Base-by-base conservation (phyloP, 2,113 vertebrate genomes). In the Poeciliopsis retropinna region DNA sequence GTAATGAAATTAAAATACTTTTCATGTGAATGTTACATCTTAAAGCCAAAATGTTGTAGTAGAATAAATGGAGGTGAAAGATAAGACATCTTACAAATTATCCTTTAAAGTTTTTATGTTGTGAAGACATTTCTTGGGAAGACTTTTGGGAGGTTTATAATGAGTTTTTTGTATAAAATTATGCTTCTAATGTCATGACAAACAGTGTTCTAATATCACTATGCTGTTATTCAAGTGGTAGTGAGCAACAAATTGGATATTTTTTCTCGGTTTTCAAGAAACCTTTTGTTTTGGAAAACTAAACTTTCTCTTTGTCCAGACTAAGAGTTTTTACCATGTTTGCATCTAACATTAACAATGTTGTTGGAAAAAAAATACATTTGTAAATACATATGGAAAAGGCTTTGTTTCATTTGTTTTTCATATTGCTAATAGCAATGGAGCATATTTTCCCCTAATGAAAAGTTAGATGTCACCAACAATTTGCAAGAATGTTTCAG, bases 351-450 rank as follows among this genome's bases (percentile, higher is more conserved):
- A 88, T 91, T 93, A 82, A 83, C 72, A 86, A 32, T 71, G 19
- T 19, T 6, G 25, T 39, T 67, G 81, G 93, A 93, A 25, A 80
- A 47, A 94, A 91, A 96, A 94, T 95, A 96, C 96, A 96, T 75
- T 88, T 89, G 81, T 88, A 89, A 86, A 89, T 88, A 91, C 65
- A 93, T 92, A 81, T 32, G 47, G 67, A 28, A 70, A 15, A 67
- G 44, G 41, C 9, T 69, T 57, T 0, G 5, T 51, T 63, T 60
- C 1, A 67, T 22, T 70, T 67, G 44, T 27, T 25, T 76, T 67
- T 69, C 25, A n/a, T 57, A 57, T 57, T 57, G 51, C 2, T 57
- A 57, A n/a, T 57, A 9, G 25, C 51, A 57, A 10, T 25, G 3
- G 17, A 57, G 25, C 9, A 7, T 9, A n/a, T 57, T n/a, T 2